A percentile compares a stretch with the other conserved stretches of the same genome.
phyloP scores from a whole-genome alignment of 2,888 invertebrate species.

The Stenodema calcarata region DNA sequence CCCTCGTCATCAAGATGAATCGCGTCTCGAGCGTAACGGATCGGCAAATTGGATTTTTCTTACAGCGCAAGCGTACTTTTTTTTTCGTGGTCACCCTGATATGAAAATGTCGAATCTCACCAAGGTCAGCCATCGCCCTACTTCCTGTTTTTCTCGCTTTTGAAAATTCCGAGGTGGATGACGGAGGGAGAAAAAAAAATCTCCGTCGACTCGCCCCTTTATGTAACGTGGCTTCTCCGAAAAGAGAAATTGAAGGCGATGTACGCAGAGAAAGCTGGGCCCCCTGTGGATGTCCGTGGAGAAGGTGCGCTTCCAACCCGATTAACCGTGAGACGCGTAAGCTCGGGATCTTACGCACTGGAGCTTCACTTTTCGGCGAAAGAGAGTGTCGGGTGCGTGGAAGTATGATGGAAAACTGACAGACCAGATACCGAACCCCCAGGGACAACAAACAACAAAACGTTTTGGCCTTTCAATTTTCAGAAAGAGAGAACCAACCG shows the following conservation, averaged over 20 bases:
- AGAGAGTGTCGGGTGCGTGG: background rate
- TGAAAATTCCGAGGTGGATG: background rate
- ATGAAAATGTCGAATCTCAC: background rate
- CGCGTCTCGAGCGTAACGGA: background rate
- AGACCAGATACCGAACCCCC: too few species aligned
- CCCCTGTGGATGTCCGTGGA: background rate
- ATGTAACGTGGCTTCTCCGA: background rate
- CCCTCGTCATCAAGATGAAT: background rate
- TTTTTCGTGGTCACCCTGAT: background rate
- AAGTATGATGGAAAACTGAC: background rate
- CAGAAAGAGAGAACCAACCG: too few species aligned
- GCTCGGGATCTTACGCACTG: background rate
- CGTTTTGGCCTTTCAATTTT: too few species aligned
- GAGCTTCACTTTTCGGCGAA: background rate
- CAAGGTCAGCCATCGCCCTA: background rate
- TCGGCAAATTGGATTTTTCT: background rate
- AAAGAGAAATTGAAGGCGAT: constrained; percentile 9
- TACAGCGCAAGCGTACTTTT: background rate
- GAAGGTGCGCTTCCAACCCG: background rate
- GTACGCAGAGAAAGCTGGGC: background rate
- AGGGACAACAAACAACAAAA: too few species aligned
- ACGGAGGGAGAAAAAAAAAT: background rate
- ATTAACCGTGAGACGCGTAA: background rate
- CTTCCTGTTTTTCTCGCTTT: background rate
- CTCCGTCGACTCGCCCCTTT: background rate